phyloP scores from a whole-genome alignment of 2,888 invertebrate species.

The Willowsia nigromaculata region DNA sequence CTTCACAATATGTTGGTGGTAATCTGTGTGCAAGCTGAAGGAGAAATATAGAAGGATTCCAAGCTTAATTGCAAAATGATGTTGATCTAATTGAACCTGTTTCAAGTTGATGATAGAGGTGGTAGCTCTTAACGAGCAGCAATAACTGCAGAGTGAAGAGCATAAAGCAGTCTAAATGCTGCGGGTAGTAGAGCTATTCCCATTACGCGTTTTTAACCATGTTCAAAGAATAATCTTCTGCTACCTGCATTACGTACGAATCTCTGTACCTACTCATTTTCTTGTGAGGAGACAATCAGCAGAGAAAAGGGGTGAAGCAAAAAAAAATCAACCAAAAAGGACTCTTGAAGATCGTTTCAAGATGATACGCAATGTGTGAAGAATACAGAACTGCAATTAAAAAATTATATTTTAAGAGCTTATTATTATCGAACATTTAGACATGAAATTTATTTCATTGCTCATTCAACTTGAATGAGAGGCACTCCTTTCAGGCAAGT shows the following conservation, averaged over 20 bases:
- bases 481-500: too few species aligned
- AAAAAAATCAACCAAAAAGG: background rate
- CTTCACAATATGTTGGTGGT: constrained; percentile 33
- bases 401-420: background rate
- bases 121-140: constrained; percentile 65
- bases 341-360: background rate
- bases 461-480: too few species aligned
- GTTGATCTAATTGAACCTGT: constrained; percentile 79
- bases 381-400: background rate
- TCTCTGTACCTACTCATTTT: background rate
- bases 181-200: constrained; percentile 18
- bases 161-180: background rate
- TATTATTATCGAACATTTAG: too few species aligned
- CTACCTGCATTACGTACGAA: constrained; percentile 71
- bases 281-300: background rate
- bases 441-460: too few species aligned
- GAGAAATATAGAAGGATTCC: constrained; percentile 70
- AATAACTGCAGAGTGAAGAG: too few species aligned
- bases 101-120: constrained; percentile 73
- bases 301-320: background rate
- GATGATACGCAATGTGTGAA: background rate
- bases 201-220: constrained; percentile 46
- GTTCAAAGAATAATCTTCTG: constrained; percentile 62
- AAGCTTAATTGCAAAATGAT: constrained; percentile 79
- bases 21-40: constrained; percentile 21